Percentiles rank a stretch among this genome's conserved stretches.
phyloP scores from a whole-genome alignment of 2,797 vertebrate genomes.

The Lithobates pipiens region DNA sequence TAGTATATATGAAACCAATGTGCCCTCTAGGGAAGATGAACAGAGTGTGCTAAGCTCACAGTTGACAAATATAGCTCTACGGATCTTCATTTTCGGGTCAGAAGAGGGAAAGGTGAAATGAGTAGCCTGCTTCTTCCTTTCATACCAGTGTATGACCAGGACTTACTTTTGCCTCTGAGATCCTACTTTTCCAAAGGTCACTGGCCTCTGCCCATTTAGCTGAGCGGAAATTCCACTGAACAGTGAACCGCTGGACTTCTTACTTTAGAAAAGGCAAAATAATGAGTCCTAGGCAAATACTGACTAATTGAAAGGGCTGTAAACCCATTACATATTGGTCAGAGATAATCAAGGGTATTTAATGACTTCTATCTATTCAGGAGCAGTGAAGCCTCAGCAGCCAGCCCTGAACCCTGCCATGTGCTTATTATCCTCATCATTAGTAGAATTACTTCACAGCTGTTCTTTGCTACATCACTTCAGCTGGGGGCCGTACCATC shows the following conservation, averaged over 20 bases:
- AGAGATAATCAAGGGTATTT: slow-evolving; percentile 99
- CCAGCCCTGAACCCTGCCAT: slow-evolving; percentile 94
- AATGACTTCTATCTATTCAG: slow-evolving; percentile 99
- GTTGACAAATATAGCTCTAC: slow-evolving; percentile 91
- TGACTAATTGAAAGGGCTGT: slow-evolving; percentile 99
- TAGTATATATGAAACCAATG: too few relatives aligned
- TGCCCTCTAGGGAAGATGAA: background rate
- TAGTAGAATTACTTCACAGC: slow-evolving; percentile 99
- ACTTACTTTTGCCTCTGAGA: slow-evolving; percentile 63
- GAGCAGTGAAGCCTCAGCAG: slow-evolving; percentile 97
- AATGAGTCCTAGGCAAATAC: slow-evolving; percentile 98
- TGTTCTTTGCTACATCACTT: slow-evolving; percentile 93
- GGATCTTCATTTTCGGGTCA: slow-evolving; percentile 87
- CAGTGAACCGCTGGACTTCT: slow-evolving; percentile 86
- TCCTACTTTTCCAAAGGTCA: slow-evolving; percentile 85
- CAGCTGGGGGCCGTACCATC: slow-evolving; percentile 88
- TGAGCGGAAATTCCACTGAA: slow-evolving; percentile 84
- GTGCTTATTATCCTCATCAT: slow-evolving; percentile 98
- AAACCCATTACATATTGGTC: slow-evolving; percentile 99
- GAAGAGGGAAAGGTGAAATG: slow-evolving; percentile 84
- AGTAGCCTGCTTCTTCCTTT: slow-evolving; percentile 40
- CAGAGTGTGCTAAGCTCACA: slow-evolving; percentile 47
- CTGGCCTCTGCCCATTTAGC: slow-evolving; percentile 79
- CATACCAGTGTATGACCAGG: background rate
- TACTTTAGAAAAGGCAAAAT: slow-evolving; percentile 96